Evolutionary conservation across 2,797 vertebrate genomes (phyloP), one percentile per base, ranked within the genome.

Genomic region (Potorous gilbertii): DNA sequence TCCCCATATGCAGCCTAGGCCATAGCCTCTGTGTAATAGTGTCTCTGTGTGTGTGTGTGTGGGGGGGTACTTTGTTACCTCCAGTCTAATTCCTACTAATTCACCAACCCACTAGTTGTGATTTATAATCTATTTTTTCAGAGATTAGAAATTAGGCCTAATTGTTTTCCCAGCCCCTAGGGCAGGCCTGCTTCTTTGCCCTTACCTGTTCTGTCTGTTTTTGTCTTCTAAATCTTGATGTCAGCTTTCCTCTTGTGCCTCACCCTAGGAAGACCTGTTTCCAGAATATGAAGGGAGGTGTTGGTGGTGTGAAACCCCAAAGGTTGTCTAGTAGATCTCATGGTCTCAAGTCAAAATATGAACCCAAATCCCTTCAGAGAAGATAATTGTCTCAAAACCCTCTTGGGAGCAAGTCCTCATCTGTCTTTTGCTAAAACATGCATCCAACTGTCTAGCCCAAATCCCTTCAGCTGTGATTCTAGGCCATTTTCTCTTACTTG

Each of bases 191-290:
- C 40, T 11, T 87, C 40, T 87, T 40, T 87, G 74, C 21, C 40
- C 74, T 87, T 18, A 91, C 55, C 56, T 24, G n/a, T 40, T 59
- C 16, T 3, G n/a, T 93, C 89, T 90, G 40, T 27, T 40, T 24
- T 59, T 5, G 0, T 0, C 28, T 81, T 24, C 56, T 90, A 50
- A 46, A 87, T 87, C 18, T 87, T 40, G 50, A 10, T 4, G 74
- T 27, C 11, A 5, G 21, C 90, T 90, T 95, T 93, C 28, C 59
- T 62, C 16, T 90, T 81, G 5, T 57, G n/a, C 56, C 40, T n/a
- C 46, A 56, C 94, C 94, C 90, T 94, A 46, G 27, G 40, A 62
- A 97, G 93, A 93, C 52, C 28, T 66, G 9, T 89, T 94, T 92
- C 92, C n/a, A 92, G 92, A 91, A 92, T 94, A 81, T 1, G 50